These are phyloP conservation scores for Rhogogaster chlorosoma DNA, from an alignment of 2,888 invertebrate genomes.

Conservation along the genomic window DNA sequence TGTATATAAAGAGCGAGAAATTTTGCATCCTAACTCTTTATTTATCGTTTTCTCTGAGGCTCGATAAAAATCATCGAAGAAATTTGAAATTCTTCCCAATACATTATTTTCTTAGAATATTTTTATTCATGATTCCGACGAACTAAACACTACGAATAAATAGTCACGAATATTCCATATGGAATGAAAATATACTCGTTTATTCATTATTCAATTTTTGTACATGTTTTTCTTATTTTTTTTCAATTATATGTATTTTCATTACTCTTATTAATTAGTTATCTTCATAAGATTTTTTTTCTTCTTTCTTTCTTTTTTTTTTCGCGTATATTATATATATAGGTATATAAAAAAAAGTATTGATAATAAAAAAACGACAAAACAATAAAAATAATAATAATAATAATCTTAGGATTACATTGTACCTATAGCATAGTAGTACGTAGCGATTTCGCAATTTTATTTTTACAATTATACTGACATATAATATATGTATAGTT, in stretches of 20 bases:
- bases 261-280: neutral
- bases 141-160: neutral
- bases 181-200: constrained; percentile 13
- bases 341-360: neutral
- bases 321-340: neutral
- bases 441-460: neutral
- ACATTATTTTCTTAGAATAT: neutral
- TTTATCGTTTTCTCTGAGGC: too few relatives aligned
- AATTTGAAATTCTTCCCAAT: too few relatives aligned
- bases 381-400: neutral
- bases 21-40: too few relatives aligned
- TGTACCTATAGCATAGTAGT: neutral
- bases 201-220: neutral
- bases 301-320: neutral
- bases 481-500: neutral
- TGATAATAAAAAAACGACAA: neutral
- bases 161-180: neutral
- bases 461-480: neutral
- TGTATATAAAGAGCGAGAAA: too few relatives aligned
- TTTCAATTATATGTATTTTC: neutral
- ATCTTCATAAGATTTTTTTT: neutral
- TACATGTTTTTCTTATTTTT: neutral
- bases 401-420: neutral
- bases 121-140: neutral
- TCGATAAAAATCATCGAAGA: too few relatives aligned